These are phyloP conservation scores for Plodia interpunctella DNA, from an alignment of 1,140 invertebrate species.

Conservation along the genomic window DNA sequence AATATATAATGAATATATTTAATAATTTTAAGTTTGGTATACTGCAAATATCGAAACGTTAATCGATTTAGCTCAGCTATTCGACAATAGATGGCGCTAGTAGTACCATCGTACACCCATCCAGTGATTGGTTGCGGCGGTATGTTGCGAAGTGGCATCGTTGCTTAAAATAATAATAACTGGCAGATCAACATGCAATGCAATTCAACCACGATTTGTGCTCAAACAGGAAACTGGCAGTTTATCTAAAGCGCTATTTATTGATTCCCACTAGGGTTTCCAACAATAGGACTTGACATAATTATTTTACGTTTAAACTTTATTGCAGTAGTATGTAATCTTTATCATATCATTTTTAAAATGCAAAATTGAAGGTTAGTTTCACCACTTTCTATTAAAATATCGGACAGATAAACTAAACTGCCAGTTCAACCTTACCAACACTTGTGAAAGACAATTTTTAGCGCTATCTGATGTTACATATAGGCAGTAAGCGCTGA, in stretches of 20 bases:
- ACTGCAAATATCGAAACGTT: too few relatives aligned
- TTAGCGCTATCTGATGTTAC: too few relatives aligned
- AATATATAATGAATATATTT: too few relatives aligned
- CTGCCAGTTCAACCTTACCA: too few relatives aligned
- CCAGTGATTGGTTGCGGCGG: background rate
- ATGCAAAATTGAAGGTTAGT: too few relatives aligned
- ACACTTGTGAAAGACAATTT: too few relatives aligned
- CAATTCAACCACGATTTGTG: background rate
- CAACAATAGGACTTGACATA: background rate
- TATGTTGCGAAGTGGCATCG: background rate
- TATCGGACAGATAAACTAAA: too few relatives aligned
- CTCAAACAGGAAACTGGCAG: background rate
- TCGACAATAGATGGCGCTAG: constrained; percentile 35
- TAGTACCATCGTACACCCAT: background rate
- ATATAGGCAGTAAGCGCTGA: too few relatives aligned
- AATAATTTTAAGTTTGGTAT: too few relatives aligned
- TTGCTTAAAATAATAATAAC: constrained; percentile 7
- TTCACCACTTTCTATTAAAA: too few relatives aligned
- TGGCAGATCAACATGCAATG: background rate
- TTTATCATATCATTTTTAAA: too few relatives aligned
- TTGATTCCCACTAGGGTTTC: constrained; percentile 3
- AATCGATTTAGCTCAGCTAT: constrained; percentile 20
- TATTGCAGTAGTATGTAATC: too few relatives aligned
- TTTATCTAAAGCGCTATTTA: constrained; percentile 6
- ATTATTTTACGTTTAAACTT: background rate